Evolutionary conservation across 2,113 vertebrate species (phyloP).

Genomic region (Tretioscincus oriximinensis): DNA sequence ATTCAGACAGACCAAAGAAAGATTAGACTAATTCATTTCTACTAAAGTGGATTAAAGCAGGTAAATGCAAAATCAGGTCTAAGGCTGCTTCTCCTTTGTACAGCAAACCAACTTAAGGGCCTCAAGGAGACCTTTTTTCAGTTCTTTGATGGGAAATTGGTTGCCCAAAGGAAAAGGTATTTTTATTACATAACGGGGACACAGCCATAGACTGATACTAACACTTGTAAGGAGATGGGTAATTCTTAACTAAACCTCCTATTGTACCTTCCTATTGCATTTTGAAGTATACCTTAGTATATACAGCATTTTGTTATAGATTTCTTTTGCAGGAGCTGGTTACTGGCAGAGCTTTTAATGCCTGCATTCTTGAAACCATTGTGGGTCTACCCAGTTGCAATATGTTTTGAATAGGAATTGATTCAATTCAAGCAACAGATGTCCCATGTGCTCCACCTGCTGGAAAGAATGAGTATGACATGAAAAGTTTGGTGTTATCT

Average conservation of each 20-base stretch:
- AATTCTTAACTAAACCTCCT: no score
- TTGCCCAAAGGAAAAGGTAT: no score
- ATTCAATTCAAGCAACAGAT: not conserved
- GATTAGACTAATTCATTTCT: no score
- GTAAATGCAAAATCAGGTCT: no score
- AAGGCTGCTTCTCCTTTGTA: not conserved
- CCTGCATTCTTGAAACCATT: not conserved
- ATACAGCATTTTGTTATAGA: not conserved
- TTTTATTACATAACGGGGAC: no score
- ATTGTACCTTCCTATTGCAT: not conserved
- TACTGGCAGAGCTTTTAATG: not conserved
- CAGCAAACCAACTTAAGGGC: no score
- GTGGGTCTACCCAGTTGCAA: not conserved
- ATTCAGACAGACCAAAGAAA: no score
- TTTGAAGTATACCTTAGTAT: not conserved
- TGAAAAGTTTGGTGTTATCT: not conserved
- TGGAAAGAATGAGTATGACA: not conserved
- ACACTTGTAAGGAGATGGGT: no score
- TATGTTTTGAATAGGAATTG: not conserved
- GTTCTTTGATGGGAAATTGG: no score
- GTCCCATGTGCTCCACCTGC: conserved; percentile 5
- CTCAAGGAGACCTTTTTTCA: no score
- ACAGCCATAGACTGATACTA: no score
- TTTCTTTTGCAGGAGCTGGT: not conserved
- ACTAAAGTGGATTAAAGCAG: no score